Conservation (phyloP, 2,113 vertebrate genomes). For the Reinhardtius hippoglossoides region DNA sequence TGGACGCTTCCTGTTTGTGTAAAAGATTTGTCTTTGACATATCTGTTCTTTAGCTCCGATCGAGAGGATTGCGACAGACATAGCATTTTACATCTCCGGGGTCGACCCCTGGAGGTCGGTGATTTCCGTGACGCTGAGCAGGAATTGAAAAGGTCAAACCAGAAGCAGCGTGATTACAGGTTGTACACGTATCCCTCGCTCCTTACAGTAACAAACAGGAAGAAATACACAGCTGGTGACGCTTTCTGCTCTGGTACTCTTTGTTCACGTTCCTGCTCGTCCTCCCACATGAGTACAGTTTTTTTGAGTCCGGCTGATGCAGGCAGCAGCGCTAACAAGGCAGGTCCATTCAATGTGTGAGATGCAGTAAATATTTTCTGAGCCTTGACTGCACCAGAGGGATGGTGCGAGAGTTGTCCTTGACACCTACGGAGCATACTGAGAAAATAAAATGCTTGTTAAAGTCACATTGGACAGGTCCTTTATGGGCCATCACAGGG, state of each 20-base stretch:
- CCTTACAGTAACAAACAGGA: not conserved
- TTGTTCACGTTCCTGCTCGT: not conserved
- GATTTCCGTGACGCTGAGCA: slow-evolving; percentile 64
- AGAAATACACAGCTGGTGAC: not conserved
- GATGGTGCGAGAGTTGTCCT: slow-evolving; percentile 63
- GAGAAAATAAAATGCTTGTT: slow-evolving; percentile 69
- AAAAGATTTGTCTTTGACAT: slow-evolving; percentile 72
- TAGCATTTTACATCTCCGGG: slow-evolving; percentile 44
- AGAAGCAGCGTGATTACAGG: slow-evolving; percentile 21
- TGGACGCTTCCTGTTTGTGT: slow-evolving; percentile 77
- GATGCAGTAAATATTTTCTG: slow-evolving; percentile 80
- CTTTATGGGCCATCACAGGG: slow-evolving; percentile 37
- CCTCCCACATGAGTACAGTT: slow-evolving; percentile 31
- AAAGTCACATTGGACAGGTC: slow-evolving; percentile 59
- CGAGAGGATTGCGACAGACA: slow-evolving; percentile 39
- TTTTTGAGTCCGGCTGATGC: slow-evolving; percentile 26
- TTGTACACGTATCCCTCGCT: slow-evolving; percentile 7
- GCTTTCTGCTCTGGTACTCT: not conserved
- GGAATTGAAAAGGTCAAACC: slow-evolving; percentile 40
- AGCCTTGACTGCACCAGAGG: slow-evolving; percentile 77
- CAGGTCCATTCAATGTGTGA: slow-evolving; percentile 53
- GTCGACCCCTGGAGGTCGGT: slow-evolving; percentile 45
- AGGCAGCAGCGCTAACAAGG: slow-evolving; percentile 48
- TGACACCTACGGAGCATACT: slow-evolving; percentile 62
- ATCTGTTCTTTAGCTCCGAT: slow-evolving; percentile 56